Conservation (phyloP, 2,797 vertebrate species). For the Myoxocephalus aenaeus region DNA sequence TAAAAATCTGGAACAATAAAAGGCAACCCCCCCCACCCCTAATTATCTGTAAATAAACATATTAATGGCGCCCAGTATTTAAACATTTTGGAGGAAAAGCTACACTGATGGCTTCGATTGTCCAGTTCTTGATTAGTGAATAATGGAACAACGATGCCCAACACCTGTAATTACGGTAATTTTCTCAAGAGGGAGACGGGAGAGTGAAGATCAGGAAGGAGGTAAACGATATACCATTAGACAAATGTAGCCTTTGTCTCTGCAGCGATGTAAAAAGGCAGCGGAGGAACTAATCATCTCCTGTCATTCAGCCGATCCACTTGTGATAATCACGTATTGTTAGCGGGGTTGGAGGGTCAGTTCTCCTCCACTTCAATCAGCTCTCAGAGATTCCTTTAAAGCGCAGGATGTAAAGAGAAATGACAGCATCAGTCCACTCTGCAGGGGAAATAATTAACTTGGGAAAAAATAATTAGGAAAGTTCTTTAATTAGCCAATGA, state of each 20-base stretch:
- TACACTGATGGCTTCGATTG: conserved; percentile 9
- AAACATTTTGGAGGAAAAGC: conserved; percentile 10
- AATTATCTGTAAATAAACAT: conserved; percentile 4
- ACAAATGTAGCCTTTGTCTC: conserved; percentile 57
- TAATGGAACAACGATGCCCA: conserved; percentile 48
- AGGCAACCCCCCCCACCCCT: neutral
- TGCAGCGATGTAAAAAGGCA: conserved; percentile 42
- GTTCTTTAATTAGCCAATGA: conserved; percentile 37
- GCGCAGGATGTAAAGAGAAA: conserved; percentile 25
- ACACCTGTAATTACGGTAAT: conserved; percentile 64
- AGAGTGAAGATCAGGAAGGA: conserved; percentile 46
- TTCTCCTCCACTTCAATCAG: conserved; percentile 52
- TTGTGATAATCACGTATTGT: conserved; percentile 69
- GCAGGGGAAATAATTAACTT: conserved; percentile 46
- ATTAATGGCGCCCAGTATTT: neutral
- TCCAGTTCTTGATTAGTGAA: conserved; percentile 55
- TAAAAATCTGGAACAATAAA: neutral
- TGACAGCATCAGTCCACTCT: conserved; percentile 30
- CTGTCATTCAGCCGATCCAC: conserved; percentile 55
- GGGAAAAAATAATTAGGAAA: conserved; percentile 48
- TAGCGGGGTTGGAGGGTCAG: conserved; percentile 39
- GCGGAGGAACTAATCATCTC: conserved; percentile 54
- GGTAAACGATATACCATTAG: conserved; percentile 60
- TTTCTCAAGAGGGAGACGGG: conserved; percentile 33
- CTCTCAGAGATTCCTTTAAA: conserved; percentile 42